Conservation (phyloP, 2,113 vertebrate genomes). For the Pipra filicauda region DNA sequence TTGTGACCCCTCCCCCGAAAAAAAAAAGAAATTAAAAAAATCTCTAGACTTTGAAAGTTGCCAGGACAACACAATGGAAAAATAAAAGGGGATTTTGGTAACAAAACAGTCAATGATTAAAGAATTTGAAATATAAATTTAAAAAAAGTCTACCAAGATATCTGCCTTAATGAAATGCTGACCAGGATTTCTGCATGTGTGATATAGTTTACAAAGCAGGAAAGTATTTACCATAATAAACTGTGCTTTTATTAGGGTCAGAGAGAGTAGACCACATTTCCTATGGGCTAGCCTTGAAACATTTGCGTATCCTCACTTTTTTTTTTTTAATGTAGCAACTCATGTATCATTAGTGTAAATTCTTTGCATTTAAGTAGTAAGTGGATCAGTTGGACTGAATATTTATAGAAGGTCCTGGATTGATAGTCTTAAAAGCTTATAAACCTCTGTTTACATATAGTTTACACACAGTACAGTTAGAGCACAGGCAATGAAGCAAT, state of each 20-base stretch:
- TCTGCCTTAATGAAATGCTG: neutral
- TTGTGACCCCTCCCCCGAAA: neutral
- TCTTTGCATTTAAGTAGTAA: neutral
- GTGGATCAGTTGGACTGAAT: neutral
- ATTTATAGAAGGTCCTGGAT: slow-evolving; percentile 2
- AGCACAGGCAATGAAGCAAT: neutral
- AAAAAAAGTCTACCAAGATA: neutral
- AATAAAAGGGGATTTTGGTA: neutral
- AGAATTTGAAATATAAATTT: neutral
- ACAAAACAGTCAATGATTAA: neutral
- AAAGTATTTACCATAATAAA: neutral
- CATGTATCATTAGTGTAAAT: neutral
- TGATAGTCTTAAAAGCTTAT: slow-evolving; percentile 43
- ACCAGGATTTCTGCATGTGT: neutral
- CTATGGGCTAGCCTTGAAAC: neutral
- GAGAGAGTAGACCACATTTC: neutral
- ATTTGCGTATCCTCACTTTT: neutral
- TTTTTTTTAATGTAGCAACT: neutral
- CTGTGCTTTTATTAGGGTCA: neutral
- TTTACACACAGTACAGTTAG: neutral
- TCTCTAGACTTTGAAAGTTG: neutral
- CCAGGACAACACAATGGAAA: neutral
- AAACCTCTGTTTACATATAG: slow-evolving; percentile 37
- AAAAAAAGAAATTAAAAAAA: neutral
- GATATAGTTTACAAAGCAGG: neutral